phyloP scores from a whole-genome alignment of 2,797 vertebrate genomes.

The Tolypeutes matacus region DNA sequence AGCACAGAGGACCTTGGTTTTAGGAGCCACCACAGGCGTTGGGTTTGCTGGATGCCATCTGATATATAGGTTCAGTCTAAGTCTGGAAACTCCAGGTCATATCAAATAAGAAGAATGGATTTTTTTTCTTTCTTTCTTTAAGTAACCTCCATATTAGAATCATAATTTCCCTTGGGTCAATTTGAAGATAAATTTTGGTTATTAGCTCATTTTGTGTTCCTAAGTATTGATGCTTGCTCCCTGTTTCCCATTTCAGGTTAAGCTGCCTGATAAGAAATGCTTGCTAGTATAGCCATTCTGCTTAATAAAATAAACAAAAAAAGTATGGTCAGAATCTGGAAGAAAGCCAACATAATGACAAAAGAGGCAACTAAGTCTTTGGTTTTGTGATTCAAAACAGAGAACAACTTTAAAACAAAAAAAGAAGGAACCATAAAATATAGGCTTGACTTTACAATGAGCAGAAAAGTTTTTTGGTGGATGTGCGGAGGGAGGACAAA shows the following conservation, averaged over 20 bases:
- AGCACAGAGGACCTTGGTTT: neutral
- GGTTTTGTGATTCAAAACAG: conserved; percentile 69
- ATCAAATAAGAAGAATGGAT: neutral
- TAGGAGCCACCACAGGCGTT: neutral
- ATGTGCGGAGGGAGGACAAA: neutral
- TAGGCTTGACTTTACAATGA: conserved; percentile 42
- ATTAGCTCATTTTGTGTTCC: conserved; percentile 24
- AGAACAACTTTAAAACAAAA: conserved; percentile 55
- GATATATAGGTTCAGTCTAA: neutral
- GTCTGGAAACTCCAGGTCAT: conserved; percentile 5
- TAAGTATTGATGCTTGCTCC: neutral
- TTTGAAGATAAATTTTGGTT: conserved; percentile 35
- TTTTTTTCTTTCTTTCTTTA: conserved; percentile 14
- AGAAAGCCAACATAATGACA: conserved; percentile 55
- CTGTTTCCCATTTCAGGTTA: neutral
- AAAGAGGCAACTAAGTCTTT: conserved; percentile 51
- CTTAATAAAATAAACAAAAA: conserved; percentile 62
- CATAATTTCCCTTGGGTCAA: conserved; percentile 14
- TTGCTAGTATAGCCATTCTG: neutral
- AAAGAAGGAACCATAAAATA: conserved; percentile 38
- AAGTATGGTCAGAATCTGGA: conserved; percentile 15
- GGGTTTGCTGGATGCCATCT: neutral
- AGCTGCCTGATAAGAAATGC: neutral
- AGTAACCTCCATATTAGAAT: neutral
- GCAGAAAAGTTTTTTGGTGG: neutral